Conservation (phyloP, 2,797 vertebrate species). For the Parotocinclus haroldoi region DNA sequence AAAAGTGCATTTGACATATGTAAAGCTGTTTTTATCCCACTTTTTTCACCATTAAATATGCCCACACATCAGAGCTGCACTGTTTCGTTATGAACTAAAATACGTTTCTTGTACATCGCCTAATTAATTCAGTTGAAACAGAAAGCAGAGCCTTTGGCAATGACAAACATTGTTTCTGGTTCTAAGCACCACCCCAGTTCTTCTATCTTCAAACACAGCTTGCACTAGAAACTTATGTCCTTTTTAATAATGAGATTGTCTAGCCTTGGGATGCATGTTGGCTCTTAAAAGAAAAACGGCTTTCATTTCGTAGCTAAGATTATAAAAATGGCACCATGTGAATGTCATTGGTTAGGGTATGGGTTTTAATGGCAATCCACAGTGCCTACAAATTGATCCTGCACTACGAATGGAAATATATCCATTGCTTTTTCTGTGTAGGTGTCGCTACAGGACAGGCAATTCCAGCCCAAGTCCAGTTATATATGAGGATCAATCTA, state of each 20-base stretch:
- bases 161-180: conserved; percentile 27
- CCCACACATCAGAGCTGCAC: background rate
- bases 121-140: conserved; percentile 35
- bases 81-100: conserved; percentile 17
- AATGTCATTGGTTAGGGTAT: background rate
- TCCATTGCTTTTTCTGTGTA: no score
- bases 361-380: no score
- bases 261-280: conserved; percentile 14
- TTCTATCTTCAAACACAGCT: conserved; percentile 32
- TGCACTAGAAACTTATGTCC: conserved; percentile 8
- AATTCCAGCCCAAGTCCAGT: no score
- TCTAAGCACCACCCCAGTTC: conserved; percentile 4
- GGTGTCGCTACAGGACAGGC: no score
- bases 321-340: background rate
- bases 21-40: background rate
- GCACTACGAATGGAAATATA: no score
- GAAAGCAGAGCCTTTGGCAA: conserved; percentile 26
- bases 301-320: conserved; percentile 10
- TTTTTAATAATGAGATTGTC: conserved; percentile 29
- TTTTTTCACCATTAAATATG: conserved; percentile 14
- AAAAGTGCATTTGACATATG: background rate
- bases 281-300: conserved; percentile 14
- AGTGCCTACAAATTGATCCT: no score
- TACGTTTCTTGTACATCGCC: conserved; percentile 7
- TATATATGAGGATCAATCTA: no score